A percentile compares a stretch with the other conserved stretches of the same genome.
Conservation (phyloP, 92 coral and sea anemone genomes). For the Porites lobata region DNA sequence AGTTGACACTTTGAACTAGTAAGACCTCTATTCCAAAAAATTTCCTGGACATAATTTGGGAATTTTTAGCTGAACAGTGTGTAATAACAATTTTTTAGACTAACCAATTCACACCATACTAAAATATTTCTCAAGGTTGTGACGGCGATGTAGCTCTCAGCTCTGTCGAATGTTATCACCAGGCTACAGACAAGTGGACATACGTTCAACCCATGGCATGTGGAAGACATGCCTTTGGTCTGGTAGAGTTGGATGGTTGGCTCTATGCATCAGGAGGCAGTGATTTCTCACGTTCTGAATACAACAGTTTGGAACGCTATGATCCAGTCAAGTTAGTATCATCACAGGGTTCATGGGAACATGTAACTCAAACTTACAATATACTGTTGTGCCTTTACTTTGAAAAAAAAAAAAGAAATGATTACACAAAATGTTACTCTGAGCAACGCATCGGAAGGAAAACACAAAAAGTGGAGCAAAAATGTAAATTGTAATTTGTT, state of each 20-base stretch:
- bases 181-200: constrained; percentile 82
- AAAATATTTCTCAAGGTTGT: constrained; percentile 68
- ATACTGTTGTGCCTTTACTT: no score
- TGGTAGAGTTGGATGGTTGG: constrained; percentile 99
- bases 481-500: no score
- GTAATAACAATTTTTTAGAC: no score
- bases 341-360: neutral
- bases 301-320: constrained; percentile 94
- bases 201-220: constrained; percentile 94
- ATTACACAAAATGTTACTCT: no score
- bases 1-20: no score
- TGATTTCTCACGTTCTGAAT: constrained; percentile 94
- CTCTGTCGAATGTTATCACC: constrained; percentile 93
- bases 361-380: no score
- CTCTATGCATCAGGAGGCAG: constrained; percentile 98
- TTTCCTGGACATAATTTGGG: no score
- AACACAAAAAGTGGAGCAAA: no score
- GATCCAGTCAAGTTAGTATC: constrained; percentile 90
- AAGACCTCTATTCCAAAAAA: no score
- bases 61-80: no score
- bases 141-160: constrained; percentile 97
- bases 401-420: no score
- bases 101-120: neutral
- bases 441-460: no score
- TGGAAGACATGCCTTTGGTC: constrained; percentile 94